Conservation (phyloP, 2,797 vertebrate species). For the Pagetopsis macropterus region DNA sequence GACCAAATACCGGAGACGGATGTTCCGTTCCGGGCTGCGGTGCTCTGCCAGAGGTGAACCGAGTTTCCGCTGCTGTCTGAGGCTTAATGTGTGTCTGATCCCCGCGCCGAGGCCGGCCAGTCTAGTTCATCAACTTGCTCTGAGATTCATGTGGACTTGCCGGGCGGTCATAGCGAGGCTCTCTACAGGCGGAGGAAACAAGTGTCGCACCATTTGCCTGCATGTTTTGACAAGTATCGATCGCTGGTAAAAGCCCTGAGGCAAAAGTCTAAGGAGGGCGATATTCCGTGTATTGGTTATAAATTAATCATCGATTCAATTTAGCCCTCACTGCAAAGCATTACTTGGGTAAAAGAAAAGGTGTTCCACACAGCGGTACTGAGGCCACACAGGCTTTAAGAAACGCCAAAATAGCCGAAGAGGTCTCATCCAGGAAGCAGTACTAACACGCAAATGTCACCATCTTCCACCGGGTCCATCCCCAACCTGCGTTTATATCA, state of each 20-base stretch:
- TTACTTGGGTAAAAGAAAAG: conserved; percentile 11
- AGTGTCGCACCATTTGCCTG: conserved; percentile 19
- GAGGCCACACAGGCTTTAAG: conserved; percentile 30
- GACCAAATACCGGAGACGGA: conserved; percentile 20
- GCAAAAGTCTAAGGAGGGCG: conserved; percentile 1
- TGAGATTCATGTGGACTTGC: conserved; percentile 33
- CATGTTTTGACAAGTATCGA: conserved; percentile 9
- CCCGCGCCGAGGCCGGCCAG: conserved; percentile 37
- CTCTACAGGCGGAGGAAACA: conserved; percentile 19
- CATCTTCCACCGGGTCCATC: conserved; percentile 51
- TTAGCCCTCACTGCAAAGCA: conserved; percentile 21
- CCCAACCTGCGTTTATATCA: conserved; percentile 54
- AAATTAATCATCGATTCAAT: conserved; percentile 2
- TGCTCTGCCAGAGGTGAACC: conserved; percentile 61
- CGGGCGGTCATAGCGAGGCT: conserved; percentile 42
- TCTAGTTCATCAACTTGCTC: conserved; percentile 58
- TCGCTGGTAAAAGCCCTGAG: conserved; percentile 1
- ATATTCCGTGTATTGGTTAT: background rate
- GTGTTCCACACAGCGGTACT: conserved; percentile 37
- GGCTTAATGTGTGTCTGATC: conserved; percentile 64
- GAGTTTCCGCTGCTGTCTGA: conserved; percentile 56
- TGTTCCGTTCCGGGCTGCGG: conserved; percentile 40
- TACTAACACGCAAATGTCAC: conserved; percentile 31
- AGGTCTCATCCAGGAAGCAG: conserved; percentile 32
- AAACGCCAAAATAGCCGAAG: conserved; percentile 14